Percentiles rank a stretch among this genome's conserved stretches.
Conservation (phyloP, 2,888 invertebrate species). For the Diaperis boleti region DNA sequence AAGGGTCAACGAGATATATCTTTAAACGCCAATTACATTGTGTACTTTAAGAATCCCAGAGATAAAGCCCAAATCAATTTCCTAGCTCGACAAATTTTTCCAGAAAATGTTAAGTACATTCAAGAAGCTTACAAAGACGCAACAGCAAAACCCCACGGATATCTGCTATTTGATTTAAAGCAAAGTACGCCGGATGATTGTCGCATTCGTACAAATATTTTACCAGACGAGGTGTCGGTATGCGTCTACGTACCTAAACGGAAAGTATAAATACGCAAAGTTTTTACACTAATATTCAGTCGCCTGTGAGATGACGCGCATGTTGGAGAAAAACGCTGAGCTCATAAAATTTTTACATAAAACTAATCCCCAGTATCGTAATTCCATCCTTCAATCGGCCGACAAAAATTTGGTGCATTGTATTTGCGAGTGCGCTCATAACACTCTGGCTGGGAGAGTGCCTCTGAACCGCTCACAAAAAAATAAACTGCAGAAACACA, state of each 20-base stretch:
- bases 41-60: slow-evolving; percentile 48
- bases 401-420: too few relatives aligned
- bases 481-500: background rate
- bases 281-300: background rate
- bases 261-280: slow-evolving; percentile 25
- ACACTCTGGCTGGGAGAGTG: background rate
- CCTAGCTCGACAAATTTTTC: slow-evolving; percentile 44
- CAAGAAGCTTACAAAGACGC: slow-evolving; percentile 44
- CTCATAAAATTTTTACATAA: too few relatives aligned
- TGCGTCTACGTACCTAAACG: slow-evolving; percentile 24
- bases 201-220: slow-evolving; percentile 34
- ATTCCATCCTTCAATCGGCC: too few relatives aligned
- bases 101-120: slow-evolving; percentile 44
- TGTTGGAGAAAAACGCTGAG: slow-evolving; percentile 10
- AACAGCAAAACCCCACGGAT: slow-evolving; percentile 42
- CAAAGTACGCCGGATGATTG: slow-evolving; percentile 42
- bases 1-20: slow-evolving; percentile 47
- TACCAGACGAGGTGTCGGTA: slow-evolving; percentile 28
- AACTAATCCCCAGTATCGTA: too few relatives aligned
- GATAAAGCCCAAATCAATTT: slow-evolving; percentile 45
- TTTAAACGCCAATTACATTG: slow-evolving; percentile 48
- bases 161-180: slow-evolving; percentile 45
- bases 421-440: slow-evolving; percentile 3
- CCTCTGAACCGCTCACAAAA: background rate
- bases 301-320: background rate